phyloP scores from a whole-genome alignment of 2,797 vertebrate genomes.

The Platalea minor region DNA sequence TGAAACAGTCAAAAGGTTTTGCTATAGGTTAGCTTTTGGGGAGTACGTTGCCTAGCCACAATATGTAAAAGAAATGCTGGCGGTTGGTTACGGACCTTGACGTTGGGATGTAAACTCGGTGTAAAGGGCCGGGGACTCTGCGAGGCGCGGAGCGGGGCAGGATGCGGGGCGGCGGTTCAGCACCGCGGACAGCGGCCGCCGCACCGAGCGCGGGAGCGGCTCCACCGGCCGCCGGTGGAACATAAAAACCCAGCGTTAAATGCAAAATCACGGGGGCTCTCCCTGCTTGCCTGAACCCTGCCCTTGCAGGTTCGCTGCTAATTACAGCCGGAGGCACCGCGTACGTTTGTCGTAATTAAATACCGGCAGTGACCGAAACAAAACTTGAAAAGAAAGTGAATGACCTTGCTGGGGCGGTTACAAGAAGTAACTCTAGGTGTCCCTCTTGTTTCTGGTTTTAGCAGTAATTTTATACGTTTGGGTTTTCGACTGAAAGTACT shows the following conservation, averaged over 20 bases:
- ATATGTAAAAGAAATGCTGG: rapidly evolving
- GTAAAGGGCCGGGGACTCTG: rapidly evolving
- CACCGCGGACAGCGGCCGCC: background rate
- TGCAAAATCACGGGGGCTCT: background rate
- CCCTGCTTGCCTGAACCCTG: no score
- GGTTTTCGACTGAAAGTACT: background rate
- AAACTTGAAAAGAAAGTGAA: background rate
- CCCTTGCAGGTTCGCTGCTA: background rate
- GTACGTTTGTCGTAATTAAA: background rate
- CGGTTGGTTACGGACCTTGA: rapidly evolving
- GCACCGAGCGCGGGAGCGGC: no score
- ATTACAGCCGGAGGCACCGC: background rate
- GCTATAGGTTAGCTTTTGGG: background rate
- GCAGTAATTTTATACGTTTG: background rate
- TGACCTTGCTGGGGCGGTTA: background rate
- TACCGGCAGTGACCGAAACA: background rate
- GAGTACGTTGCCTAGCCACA: rapidly evolving
- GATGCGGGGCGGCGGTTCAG: background rate
- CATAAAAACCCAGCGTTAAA: rapidly evolving
- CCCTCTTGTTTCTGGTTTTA: background rate
- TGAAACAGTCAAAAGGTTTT: background rate
- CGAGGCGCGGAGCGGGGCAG: rapidly evolving
- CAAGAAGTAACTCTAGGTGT: conserved; percentile 29
- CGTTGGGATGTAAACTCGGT: rapidly evolving
- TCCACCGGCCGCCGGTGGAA: rapidly evolving